phyloP scores from a whole-genome alignment of 1,140 invertebrate genomes.

The Steinernema khuongi region DNA sequence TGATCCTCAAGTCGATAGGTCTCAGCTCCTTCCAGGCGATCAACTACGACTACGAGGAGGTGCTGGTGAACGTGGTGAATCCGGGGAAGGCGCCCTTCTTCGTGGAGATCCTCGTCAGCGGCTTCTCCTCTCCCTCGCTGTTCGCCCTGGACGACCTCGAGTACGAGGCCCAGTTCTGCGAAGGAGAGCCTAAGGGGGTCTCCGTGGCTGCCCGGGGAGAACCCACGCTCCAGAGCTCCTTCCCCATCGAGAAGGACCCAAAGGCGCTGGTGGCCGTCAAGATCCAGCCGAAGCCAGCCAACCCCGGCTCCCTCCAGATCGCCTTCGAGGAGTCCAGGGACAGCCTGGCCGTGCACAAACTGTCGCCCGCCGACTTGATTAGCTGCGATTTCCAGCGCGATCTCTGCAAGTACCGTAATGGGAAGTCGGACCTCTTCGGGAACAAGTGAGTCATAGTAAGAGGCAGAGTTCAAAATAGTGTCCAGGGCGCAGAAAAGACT shows the following conservation, averaged over 20 bases:
- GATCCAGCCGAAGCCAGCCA: background rate
- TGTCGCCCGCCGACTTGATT: background rate
- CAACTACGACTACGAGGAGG: constrained; percentile 24
- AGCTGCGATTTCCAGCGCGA: background rate
- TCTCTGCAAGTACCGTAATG: background rate
- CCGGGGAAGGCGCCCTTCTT: constrained; percentile 22
- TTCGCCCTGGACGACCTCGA: constrained; percentile 34
- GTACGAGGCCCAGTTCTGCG: constrained; percentile 34
- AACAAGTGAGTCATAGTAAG: background rate
- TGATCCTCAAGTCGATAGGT: background rate
- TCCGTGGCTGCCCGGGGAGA: background rate
- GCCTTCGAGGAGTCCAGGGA: background rate
- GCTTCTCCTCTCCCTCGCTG: constrained; percentile 22
- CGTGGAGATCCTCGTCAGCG: constrained; percentile 35
- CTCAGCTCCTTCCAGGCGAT: constrained; percentile 34
- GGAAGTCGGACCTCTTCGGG: background rate
- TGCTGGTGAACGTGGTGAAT: constrained; percentile 30
- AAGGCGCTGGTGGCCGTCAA: background rate
- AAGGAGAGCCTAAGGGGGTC: background rate
- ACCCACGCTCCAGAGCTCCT: background rate
- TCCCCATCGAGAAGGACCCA: background rate
- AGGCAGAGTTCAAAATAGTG: no score
- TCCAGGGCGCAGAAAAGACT: no score
- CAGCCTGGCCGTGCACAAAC: background rate
- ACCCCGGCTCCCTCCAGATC: background rate